These are phyloP conservation scores for Bothrops jararaca DNA, from an alignment of 2,113 vertebrate species.

Conservation along the genomic window DNA sequence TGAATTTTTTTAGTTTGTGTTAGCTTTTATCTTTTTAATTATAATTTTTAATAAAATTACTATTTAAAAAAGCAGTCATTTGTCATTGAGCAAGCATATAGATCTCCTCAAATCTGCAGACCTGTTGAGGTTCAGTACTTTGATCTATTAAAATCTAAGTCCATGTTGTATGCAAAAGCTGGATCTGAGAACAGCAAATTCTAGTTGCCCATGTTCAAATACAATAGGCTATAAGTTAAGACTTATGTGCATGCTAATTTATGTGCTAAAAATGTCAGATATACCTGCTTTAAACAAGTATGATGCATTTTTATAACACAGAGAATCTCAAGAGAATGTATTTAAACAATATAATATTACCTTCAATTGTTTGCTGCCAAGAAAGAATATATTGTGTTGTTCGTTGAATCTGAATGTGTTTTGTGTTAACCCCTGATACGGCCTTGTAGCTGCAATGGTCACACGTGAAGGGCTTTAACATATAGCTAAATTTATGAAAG, in stretches of 20 bases:
- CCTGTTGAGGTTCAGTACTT: background rate
- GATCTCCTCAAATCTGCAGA: background rate
- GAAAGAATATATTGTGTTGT: background rate
- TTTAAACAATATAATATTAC: conserved; percentile 5
- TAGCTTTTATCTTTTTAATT: background rate
- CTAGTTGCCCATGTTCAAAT: background rate
- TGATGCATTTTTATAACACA: background rate
- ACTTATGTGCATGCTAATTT: background rate
- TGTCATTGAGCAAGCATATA: background rate
- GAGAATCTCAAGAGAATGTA: background rate
- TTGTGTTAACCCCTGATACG: background rate
- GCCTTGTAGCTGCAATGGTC: background rate
- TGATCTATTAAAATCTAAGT: background rate
- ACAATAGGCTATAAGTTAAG: background rate
- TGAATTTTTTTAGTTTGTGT: background rate
- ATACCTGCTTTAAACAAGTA: background rate
- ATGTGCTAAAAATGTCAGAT: background rate
- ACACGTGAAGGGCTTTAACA: background rate
- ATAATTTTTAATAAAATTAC: background rate
- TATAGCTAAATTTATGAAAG: background rate
- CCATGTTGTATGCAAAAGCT: background rate
- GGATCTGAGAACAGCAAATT: background rate
- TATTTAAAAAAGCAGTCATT: background rate
- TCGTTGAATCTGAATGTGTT: background rate
- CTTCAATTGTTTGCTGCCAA: background rate